phyloP scores from a whole-genome alignment of 2,888 invertebrate species.

The Cinara cedri region DNA sequence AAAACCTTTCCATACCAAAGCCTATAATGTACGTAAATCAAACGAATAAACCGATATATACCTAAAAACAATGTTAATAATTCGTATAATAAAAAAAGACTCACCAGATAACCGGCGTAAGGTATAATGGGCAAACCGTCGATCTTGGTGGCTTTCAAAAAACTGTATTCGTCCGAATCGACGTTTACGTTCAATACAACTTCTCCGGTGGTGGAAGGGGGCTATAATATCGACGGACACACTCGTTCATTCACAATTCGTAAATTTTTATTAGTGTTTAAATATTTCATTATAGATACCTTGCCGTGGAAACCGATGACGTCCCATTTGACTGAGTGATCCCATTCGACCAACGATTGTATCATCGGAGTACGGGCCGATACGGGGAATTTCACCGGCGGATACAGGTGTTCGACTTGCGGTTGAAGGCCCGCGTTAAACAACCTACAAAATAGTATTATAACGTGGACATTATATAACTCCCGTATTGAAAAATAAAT shows the following conservation, averaged over 20 bases:
- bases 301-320: conserved; percentile 78
- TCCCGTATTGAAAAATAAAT: too few relatives aligned
- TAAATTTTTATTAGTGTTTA: too few relatives aligned
- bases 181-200: conserved; percentile 78
- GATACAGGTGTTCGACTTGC: conserved; percentile 75
- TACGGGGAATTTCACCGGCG: conserved; percentile 82
- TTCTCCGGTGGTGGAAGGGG: conserved; percentile 73
- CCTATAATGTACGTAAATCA: conserved; percentile 7
- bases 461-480: too few relatives aligned
- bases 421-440: conserved; percentile 83
- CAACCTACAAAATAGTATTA: conserved; percentile 64
- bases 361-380: conserved; percentile 92
- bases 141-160: conserved; percentile 83
- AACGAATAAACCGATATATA: too few relatives aligned
- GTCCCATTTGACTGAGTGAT: conserved; percentile 87
- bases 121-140: conserved; percentile 93
- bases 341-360: conserved; percentile 87
- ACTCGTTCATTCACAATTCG: too few relatives aligned
- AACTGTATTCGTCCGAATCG: conserved; percentile 75
- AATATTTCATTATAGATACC: conserved; percentile 62
- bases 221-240: conserved; percentile 58
- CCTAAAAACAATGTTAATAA: too few relatives aligned
- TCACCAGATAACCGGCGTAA: conserved; percentile 88
- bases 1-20: conserved; percentile 56
- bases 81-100: conserved; percentile 58